phyloP scores from a whole-genome alignment of 2,888 invertebrate species.

The Cylloceria caligata region DNA sequence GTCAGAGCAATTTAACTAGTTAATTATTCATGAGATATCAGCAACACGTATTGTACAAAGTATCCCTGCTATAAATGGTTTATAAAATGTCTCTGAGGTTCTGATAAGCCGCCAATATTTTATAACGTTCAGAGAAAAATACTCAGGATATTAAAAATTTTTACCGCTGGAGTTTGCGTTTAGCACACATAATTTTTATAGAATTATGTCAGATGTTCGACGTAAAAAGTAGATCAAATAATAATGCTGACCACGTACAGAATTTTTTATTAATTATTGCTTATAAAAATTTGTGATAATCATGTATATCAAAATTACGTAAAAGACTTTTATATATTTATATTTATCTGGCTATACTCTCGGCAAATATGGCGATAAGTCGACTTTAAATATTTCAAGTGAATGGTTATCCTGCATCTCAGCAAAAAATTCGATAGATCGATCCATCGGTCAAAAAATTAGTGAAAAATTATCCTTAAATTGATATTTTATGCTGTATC shows the following conservation, averaged over 20 bases:
- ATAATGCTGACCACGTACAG: too few relatives aligned
- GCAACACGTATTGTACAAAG: background rate
- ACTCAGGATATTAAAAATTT: background rate
- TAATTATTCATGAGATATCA: slow-evolving; percentile 26
- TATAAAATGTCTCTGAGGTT: background rate
- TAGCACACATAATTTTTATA: too few relatives aligned
- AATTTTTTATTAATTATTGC: too few relatives aligned
- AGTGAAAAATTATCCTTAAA: background rate
- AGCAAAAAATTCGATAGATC: background rate
- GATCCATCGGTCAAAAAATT: background rate
- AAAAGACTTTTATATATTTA: too few relatives aligned
- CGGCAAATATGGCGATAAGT: too few relatives aligned
- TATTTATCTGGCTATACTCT: too few relatives aligned
- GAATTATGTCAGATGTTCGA: too few relatives aligned
- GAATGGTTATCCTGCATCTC: too few relatives aligned
- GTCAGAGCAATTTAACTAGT: slow-evolving; percentile 44
- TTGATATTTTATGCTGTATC: background rate
- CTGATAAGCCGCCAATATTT: background rate
- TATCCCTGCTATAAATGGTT: background rate
- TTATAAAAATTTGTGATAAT: too few relatives aligned
- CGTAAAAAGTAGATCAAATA: too few relatives aligned
- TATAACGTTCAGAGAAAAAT: background rate
- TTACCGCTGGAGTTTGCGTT: background rate
- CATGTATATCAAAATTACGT: too few relatives aligned
- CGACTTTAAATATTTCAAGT: too few relatives aligned